Evolutionary conservation across 1,140 invertebrate genomes (phyloP), one percentile per base, ranked within the genome.

Genomic region (Drosophila hydei): DNA sequence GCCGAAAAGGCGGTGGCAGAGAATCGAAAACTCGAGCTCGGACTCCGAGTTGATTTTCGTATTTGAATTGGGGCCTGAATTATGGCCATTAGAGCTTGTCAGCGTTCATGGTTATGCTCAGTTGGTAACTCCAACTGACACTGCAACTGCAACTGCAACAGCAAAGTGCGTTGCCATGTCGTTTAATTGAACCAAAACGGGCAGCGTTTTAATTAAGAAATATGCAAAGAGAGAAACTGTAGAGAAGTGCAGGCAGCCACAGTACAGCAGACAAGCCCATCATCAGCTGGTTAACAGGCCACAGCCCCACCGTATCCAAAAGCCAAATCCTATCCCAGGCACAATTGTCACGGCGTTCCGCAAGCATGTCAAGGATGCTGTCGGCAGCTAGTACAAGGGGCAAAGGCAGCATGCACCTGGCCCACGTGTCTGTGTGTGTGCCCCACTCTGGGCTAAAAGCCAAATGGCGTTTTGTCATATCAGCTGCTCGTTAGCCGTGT

Each of bases 291-390:
- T 40, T 30, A 40, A 51, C 30, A 40, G 12, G 21, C 33, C 50
- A 42, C 25, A 30, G 36, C 25, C 25, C 51, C 19, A 48, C n/a
- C 16, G 14, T 16, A 52, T 18, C 27, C 27, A 36, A 23, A 68
- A 19, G 40, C 55, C 42, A 23, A 61, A 47, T 33, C 27, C 40
- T 36, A 58, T 11, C 40, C 51, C 23, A 63, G 33, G 58, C 72
- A 64, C 81, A 87, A 87, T 87, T 87, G 81, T 87, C 81, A 88
- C 70, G 71, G 67, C 78, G 60, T 51, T 65, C 77, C 78, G 48
- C 83, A 87, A 87, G 81, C 83, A 78, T 87, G 81, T 87, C 81
- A 87, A 87, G 81, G 81, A 87, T 87, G 74, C 48, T 68, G 81
- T 85, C 67, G 78, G 21, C 69, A 70, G 80, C 72, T 64, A 56